Evolutionary conservation across 2,797 vertebrate genomes (phyloP).

Genomic region (Gallinago stenura): DNA sequence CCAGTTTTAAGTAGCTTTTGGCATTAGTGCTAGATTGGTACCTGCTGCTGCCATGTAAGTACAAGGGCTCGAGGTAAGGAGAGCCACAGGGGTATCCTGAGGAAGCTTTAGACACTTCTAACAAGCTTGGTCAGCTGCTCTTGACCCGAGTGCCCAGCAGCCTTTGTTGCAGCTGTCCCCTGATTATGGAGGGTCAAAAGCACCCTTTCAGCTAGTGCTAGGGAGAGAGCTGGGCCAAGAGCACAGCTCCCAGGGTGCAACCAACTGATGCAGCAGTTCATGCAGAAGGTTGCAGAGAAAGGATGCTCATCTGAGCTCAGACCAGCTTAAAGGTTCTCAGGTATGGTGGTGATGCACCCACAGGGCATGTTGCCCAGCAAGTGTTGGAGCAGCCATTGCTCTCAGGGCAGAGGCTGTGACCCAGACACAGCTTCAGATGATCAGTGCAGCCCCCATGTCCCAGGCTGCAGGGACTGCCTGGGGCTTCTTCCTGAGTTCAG

Average conservation of each 20-base stretch:
- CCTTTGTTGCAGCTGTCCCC: not conserved
- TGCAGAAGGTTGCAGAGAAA: not conserved
- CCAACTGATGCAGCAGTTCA: not conserved
- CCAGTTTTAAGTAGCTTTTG: not conserved
- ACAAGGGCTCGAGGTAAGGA: not conserved
- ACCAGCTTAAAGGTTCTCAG: fast-evolving
- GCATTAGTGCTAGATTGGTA: not conserved
- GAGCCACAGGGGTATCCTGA: not conserved
- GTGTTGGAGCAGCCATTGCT: not conserved
- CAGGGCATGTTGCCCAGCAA: not conserved
- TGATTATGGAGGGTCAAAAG: not conserved
- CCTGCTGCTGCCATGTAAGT: not conserved
- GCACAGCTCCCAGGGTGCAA: not conserved
- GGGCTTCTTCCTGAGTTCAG: not conserved
- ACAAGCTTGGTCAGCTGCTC: not conserved
- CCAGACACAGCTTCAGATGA: not conserved
- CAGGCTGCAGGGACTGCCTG: not conserved
- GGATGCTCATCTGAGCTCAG: not conserved
- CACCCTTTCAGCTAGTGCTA: not conserved
- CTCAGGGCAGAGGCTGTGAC: not conserved
- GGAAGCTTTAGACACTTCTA: not conserved
- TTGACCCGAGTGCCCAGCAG: not conserved
- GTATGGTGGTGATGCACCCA: not conserved
- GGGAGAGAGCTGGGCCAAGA: not conserved
- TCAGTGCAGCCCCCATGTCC: not conserved